Base-by-base conservation (phyloP, 2,113 vertebrate species). In the Ranitomeya variabilis region DNA sequence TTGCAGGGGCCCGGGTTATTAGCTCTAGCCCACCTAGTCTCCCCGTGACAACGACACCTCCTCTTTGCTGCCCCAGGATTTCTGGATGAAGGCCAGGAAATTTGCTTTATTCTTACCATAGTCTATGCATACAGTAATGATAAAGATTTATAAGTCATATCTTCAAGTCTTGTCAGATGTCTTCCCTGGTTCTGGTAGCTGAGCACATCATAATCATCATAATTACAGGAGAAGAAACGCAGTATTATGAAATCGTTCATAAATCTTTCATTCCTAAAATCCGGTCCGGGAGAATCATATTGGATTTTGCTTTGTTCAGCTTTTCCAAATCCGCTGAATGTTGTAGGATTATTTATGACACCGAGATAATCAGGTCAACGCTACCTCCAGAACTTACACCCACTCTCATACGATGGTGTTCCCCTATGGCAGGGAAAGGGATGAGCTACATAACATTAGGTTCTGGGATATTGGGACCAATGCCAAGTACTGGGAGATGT, bases 311-410 rank as follows among this genome's bases (percentile, higher is more conserved):
- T 83, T 83, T 83, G 19, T 83, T 83, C 81, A 83, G 81, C 81
- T 54, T 83, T 87, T 87, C 18, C n/a, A 31, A 67, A 79, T 55
- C 37, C 26, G 37, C 57, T 55, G 60, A 80, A 54, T 52, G 76
- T 66, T 80, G 64, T 52, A 79, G 85, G 74, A 79, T 79, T 80
- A 87, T 87, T 87, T 87, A 87, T 69, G 81, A 83, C 81, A 54
- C 81, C 10, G 62, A 54, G 81, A 69, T 83, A 83, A 67, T 83
- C 81, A 83, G 81, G 60, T 83, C 81, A 51, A 13, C 9, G 81
- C 81, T 26, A 83, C 45, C 21, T 64, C 18, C 18, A 67, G 62
- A 69, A 83, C 45, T 69, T 13, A 45, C 62, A 83, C 62, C 51
- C 69, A 54, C 37, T 83, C 81, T 83, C 64, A 67, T 64, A 83